These are phyloP conservation scores for Haliclona indistincta DNA, from an alignment of 37 sponge, comb jelly and placozoan species.

Conservation along the genomic window DNA sequence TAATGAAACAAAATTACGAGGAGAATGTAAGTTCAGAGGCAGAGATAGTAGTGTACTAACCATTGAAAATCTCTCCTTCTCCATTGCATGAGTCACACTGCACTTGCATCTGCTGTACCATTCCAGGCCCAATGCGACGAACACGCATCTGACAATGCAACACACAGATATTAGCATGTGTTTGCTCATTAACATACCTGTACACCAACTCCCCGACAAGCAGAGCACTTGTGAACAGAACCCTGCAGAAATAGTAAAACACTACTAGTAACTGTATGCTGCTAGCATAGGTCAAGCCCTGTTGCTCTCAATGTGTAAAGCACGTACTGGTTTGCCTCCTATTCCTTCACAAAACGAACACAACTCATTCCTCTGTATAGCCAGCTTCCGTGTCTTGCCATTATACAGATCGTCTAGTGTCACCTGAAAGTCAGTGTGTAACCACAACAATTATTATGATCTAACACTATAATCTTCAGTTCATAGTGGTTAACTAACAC, in stretches of 20 bases:
- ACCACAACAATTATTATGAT: neutral
- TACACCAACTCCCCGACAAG: constrained; percentile 78
- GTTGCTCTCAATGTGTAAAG: too few relatives aligned
- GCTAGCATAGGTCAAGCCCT: too few relatives aligned
- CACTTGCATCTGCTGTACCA: constrained; percentile 89
- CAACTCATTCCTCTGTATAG: constrained; percentile 86
- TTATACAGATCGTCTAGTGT: constrained; percentile 93
- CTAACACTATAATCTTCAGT: neutral
- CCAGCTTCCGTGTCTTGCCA: constrained; percentile 81
- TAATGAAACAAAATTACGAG: neutral
- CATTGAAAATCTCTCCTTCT: constrained; percentile 86
- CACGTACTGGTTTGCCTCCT: constrained; percentile 87
- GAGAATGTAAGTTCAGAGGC: neutral
- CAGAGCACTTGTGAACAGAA: constrained; percentile 72
- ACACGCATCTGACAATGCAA: constrained; percentile 45
- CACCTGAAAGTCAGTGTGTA: constrained; percentile 47
- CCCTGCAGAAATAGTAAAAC: constrained; percentile 41
- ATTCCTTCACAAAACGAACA: constrained; percentile 85
- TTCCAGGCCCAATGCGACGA: constrained; percentile 77
- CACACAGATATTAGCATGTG: neutral
- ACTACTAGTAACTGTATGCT: neutral
- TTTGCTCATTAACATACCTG: constrained; percentile 29
- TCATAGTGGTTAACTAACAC: neutral
- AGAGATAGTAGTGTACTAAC: constrained; percentile 19
- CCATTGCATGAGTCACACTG: constrained; percentile 80